Percentiles rank a stretch among this genome's conserved stretches.
Conservation (phyloP, 2,797 vertebrate species). For the Cryptoblepharus egeriae region DNA sequence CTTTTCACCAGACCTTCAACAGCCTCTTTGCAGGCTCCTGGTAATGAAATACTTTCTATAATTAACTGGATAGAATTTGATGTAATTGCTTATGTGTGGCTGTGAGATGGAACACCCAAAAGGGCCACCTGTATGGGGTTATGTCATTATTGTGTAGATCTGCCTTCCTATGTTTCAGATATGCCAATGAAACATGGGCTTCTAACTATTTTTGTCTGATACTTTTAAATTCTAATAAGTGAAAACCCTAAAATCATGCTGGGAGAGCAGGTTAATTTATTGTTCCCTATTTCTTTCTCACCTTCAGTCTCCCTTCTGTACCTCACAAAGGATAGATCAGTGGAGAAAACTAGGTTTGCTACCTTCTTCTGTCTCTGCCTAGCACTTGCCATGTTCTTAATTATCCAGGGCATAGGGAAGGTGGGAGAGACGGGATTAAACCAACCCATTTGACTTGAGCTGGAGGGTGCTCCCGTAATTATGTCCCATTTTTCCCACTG, state of each 20-base stretch:
- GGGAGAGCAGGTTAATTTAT: no score
- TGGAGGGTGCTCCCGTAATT: no score
- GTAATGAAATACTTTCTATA: slow-evolving; percentile 65
- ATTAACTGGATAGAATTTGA: slow-evolving; percentile 70
- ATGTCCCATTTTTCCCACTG: no score
- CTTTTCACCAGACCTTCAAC: slow-evolving; percentile 44
- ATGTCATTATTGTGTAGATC: neutral
- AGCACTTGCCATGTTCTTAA: neutral
- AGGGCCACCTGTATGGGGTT: neutral
- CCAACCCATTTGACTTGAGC: neutral
- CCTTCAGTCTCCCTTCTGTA: neutral
- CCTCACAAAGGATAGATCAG: neutral
- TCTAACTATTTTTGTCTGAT: neutral
- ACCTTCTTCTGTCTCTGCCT: no score
- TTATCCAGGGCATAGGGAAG: neutral
- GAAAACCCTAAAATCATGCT: neutral
- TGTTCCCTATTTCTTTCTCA: no score
- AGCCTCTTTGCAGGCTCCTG: slow-evolving; percentile 36
- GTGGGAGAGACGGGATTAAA: neutral
- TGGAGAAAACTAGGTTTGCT: neutral
- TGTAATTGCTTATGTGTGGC: slow-evolving; percentile 49
- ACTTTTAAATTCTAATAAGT: neutral
- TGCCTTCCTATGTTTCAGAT: neutral
- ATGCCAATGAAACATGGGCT: neutral
- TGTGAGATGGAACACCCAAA: neutral